phyloP scores from a whole-genome alignment of 2,888 invertebrate species.

The Hofmannophila pseudospretella region DNA sequence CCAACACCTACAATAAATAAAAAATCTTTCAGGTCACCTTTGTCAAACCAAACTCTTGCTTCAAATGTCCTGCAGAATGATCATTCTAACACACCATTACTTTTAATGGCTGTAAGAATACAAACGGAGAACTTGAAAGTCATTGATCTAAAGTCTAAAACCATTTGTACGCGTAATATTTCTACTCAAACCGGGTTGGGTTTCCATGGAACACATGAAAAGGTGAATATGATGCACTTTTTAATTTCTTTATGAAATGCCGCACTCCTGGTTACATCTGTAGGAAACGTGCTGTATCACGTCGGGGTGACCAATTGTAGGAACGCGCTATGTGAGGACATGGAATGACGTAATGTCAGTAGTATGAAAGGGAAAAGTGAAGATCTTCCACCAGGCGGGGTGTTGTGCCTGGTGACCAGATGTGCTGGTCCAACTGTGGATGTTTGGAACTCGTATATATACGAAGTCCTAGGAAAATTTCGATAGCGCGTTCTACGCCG shows the following conservation, averaged over 20 bases:
- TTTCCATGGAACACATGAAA: background rate
- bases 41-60: background rate
- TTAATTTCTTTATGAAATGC: no score
- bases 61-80: background rate
- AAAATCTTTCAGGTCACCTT: no score
- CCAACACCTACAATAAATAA: no score
- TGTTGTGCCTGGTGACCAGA: background rate
- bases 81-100: background rate
- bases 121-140: background rate
- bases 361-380: no score
- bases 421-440: background rate
- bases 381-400: no score
- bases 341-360: no score
- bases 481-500: no score
- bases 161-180: background rate
- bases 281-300: no score
- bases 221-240: background rate
- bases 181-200: background rate
- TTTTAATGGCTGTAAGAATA: slow-evolving; percentile 6
- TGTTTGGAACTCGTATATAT: no score
- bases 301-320: no score
- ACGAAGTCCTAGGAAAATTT: background rate
- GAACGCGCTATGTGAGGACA: no score
- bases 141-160: background rate
- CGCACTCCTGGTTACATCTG: no score